Base-by-base conservation (phyloP, 2,888 invertebrate species). In the Exocentrus adspersus region DNA sequence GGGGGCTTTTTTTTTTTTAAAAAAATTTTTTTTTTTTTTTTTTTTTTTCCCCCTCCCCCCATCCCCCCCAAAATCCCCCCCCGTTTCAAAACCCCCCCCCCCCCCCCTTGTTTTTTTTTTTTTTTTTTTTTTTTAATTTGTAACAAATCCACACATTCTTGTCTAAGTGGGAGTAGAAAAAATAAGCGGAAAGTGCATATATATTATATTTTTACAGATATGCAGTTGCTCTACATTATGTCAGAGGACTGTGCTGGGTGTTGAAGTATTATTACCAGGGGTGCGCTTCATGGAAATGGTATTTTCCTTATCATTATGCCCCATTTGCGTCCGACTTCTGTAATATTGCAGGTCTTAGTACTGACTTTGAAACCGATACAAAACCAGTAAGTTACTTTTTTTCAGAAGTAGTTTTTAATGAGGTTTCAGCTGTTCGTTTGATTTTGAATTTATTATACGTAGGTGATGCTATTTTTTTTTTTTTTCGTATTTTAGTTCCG, bases 261-360 rank as follows among this genome's bases (percentile, higher is more conserved):
- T 85, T 99, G 21, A 90, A 94, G 73, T 99, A 98, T 85, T 99
- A 99, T 84, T 99, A 99, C 85, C 98, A 98, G 88, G 98, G 99
- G 56, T 99, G 98, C 85, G 94, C 97, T 30, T 96, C 95, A 14
- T 99, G 99, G 99, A 95, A 98, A 84, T 99, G 99, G 99, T 99
- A 97, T 85, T 99, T 96, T 84, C 99, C 99, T 0, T 99, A 97
- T 83, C 99, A 99, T 85, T 99, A 99, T 85, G 98, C 99, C 14
- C 99, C 99, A 5, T 99, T 99, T 85, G 99, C 99, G 2, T 98
- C 98, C 0, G 99, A 99, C 86, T 99, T 99, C 84, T 88, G 94
- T 64, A 94, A 97, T 80, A 92, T 99, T 60, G 89, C 89, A 58
- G 92, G 93, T 0, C 85, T 97, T 0, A 91, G 92, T 46, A 93